Evolutionary conservation across 2,113 vertebrate genomes (phyloP).

Genomic region (Corythoichthys haematopterus): DNA sequence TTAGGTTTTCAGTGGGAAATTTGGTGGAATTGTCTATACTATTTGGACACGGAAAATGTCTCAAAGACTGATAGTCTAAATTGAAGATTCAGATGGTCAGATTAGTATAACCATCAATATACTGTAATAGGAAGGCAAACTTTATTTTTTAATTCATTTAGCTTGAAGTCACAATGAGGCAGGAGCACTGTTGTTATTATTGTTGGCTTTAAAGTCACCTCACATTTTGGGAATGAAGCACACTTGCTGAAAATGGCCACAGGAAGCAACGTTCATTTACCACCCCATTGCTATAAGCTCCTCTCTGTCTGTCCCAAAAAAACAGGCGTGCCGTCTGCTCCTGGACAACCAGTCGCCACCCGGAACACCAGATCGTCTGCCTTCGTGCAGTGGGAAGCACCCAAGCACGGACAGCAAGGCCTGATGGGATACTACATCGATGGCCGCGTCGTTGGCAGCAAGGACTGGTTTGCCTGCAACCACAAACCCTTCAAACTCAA

Average conservation of each 20-base stretch:
- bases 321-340: conserved; percentile 82
- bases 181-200: background rate
- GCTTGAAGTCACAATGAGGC: background rate
- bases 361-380: conserved; percentile 91
- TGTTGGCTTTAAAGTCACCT: background rate
- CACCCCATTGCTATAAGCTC: background rate
- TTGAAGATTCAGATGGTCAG: too few relatives aligned
- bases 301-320: background rate
- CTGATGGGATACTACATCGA: conserved; percentile 95
- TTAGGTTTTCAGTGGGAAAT: too few relatives aligned
- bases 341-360: conserved; percentile 79
- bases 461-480: conserved; percentile 85
- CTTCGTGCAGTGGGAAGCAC: conserved; percentile 87
- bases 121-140: too few relatives aligned
- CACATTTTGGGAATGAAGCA: background rate
- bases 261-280: background rate
- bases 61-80: too few relatives aligned
- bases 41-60: too few relatives aligned
- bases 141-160: too few relatives aligned
- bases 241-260: background rate
- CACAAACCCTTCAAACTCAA: conserved; percentile 89
- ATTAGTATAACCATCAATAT: too few relatives aligned
- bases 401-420: conserved; percentile 74
- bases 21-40: too few relatives aligned
- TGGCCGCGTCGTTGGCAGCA: conserved; percentile 78